A percentile compares a stretch with the other conserved stretches of the same genome.
Evolutionary conservation across 2,888 invertebrate genomes (phyloP).

Genomic region (Spisula solida): DNA sequence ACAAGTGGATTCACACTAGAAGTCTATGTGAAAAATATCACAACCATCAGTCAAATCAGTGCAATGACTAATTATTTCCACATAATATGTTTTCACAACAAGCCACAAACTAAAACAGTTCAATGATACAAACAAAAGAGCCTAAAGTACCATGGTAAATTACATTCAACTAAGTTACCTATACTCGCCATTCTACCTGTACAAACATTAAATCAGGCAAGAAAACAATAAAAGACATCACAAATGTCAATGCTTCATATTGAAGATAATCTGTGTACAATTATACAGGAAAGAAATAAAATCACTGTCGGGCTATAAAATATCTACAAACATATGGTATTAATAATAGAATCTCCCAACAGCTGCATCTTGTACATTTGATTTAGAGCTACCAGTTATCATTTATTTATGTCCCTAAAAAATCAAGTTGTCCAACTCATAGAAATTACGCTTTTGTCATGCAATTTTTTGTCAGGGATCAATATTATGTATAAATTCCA

Average conservation of each 20-base stretch:
- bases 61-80: too few species aligned
- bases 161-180: neutral
- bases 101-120: neutral
- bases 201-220: slow-evolving; percentile 31
- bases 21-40: too few species aligned
- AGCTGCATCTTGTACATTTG: neutral
- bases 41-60: too few species aligned
- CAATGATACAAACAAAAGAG: neutral
- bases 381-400: neutral
- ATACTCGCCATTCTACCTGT: neutral
- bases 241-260: slow-evolving; percentile 8
- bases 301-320: slow-evolving; percentile 40
- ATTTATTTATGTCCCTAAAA: neutral
- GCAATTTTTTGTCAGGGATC: too few species aligned
- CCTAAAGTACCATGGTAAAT: neutral
- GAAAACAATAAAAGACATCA: slow-evolving; percentile 31
- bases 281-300: slow-evolving; percentile 25
- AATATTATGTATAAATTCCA: neutral
- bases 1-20: too few species aligned
- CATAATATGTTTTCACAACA: too few species aligned
- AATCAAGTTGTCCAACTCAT: neutral
- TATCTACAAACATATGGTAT: slow-evolving; percentile 28
- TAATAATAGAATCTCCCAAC: slow-evolving; percentile 12
- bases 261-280: neutral
- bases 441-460: too few species aligned